Conservation (phyloP, 2,113 vertebrate genomes). For the Illadopsis cleaveri region DNA sequence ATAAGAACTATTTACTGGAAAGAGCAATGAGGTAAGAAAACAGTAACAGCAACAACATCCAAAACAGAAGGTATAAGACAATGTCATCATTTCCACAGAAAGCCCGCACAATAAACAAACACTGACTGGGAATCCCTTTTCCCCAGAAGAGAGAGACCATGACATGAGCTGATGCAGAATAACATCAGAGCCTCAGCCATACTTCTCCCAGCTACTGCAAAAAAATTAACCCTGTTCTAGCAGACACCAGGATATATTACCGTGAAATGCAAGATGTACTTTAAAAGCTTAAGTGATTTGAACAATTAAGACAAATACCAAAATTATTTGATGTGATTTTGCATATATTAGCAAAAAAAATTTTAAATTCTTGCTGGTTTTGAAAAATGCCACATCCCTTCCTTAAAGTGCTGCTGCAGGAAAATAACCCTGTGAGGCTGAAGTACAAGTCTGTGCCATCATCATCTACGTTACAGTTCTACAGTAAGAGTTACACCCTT, state of each 20-base stretch:
- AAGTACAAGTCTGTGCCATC: not conserved
- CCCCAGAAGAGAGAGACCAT: not conserved
- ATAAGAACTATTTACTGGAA: not conserved
- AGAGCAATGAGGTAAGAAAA: not conserved
- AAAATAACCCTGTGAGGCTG: not conserved
- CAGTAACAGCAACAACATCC: not conserved
- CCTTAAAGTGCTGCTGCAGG: not conserved
- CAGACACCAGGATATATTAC: not conserved
- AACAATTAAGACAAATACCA: not conserved
- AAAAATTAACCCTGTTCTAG: not conserved
- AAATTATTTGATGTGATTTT: not conserved
- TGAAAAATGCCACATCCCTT: not conserved
- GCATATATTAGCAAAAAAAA: not conserved
- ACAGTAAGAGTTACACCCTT: not conserved
- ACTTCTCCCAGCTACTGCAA: not conserved
- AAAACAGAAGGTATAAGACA: not conserved
- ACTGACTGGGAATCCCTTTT: fast-evolving
- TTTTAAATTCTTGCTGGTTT: not conserved
- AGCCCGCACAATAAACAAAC: not conserved
- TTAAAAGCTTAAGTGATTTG: not conserved
- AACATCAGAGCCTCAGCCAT: not conserved
- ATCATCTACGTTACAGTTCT: not conserved
- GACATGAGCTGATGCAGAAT: not conserved
- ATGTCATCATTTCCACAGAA: not conserved
- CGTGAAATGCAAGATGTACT: not conserved